Conservation (phyloP, 2,113 vertebrate genomes). For the Sander vitreus region DNA sequence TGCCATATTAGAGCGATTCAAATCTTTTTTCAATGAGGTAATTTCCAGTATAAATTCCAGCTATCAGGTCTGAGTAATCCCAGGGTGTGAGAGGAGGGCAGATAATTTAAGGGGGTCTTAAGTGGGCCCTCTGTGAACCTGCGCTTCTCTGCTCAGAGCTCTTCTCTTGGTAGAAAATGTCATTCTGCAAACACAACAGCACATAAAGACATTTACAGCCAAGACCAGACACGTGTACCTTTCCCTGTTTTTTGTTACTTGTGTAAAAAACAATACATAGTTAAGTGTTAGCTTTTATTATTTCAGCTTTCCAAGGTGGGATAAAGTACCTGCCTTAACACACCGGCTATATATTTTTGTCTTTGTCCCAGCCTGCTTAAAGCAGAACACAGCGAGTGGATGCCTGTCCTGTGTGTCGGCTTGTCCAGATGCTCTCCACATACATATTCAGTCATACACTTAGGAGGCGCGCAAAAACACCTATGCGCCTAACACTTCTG, state of each 20-base stretch:
- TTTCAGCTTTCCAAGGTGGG: not conserved
- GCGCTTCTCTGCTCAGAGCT: no score
- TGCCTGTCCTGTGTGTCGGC: no score
- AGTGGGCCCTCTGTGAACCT: no score
- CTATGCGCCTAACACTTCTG: no score
- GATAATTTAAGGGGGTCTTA: no score
- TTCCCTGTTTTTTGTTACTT: not conserved
- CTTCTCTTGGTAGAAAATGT: no score
- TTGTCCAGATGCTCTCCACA: no score
- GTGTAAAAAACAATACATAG: not conserved
- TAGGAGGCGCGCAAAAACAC: no score
- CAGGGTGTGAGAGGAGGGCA: not conserved
- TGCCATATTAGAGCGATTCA: not conserved
- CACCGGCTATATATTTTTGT: not conserved
- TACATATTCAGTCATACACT: no score
- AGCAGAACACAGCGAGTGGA: no score
- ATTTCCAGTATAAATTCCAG: not conserved
- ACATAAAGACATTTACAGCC: no score
- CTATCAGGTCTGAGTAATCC: conserved; percentile 24
- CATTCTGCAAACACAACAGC: no score
- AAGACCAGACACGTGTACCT: not conserved
- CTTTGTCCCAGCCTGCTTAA: not conserved
- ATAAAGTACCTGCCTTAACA: conserved; percentile 3
- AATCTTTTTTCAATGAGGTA: not conserved
- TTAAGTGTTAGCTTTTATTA: not conserved